Evolutionary conservation across 2,888 invertebrate species (phyloP), one percentile per base, ranked within the genome.

Genomic region (Caenorhabditis angaria): DNA sequence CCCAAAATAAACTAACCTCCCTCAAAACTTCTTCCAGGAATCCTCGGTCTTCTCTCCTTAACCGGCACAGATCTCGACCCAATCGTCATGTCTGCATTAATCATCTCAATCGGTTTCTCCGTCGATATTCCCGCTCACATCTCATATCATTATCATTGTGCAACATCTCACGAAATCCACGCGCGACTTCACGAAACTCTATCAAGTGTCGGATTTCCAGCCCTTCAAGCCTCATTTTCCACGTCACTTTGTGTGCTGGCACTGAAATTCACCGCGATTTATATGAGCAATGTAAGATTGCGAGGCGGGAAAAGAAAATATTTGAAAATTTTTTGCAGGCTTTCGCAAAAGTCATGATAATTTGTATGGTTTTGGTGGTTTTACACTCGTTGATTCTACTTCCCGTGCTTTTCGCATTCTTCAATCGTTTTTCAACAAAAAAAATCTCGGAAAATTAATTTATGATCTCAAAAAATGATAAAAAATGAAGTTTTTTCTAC

Each of bases 71-170:
- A 81, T 22, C 64, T 84, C 35, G 84, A 84, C 51, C 84, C 84
- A 0, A 83, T 84, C 58, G 80, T 80, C 28, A 83, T 83, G 83
- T 77, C 84, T 0, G 77, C 83, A 1, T 65, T 83, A 63, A 75
- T 85, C 25, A 83, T 85, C 50, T 81, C 85, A 1, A 83, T 85
- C 57, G 85, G 85, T 5, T 83, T 84, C 75, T 81, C 81, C 1
- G 83, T 85, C n/a, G 85, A 85, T 53, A 83, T 85, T 18, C 85
- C 85, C 0, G 82, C 83, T 5, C 85, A 85, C 57, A 78, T 85
- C 6, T 76, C 82, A 2, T 84, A 81, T 58, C 85, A 85, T 58
- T 85, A 81, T 35, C 61, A 61, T n/a, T 51, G 10, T 14, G 20
- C 53, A 53, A 2, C 3, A 4, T 27, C 53, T 0, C 6, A 35